Base-by-base conservation (phyloP, 2,888 invertebrate species). In the Zaprionus lineosus region DNA sequence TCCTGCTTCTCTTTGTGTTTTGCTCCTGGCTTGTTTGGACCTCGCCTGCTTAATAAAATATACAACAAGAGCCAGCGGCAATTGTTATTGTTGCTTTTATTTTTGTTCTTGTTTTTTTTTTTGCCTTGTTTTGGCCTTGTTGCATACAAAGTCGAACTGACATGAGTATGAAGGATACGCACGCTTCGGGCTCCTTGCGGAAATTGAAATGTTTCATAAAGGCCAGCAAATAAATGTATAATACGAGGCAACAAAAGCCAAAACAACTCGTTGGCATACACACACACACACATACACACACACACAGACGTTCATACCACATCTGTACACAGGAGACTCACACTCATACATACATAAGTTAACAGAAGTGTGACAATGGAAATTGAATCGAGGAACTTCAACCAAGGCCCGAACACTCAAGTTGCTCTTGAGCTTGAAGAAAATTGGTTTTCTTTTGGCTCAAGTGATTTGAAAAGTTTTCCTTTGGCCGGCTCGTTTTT, bases 131-230 rank as follows among this genome's bases (percentile, higher is more conserved):
- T 28, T 50, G 46, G 34, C 55, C 47, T 59, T 65, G 55, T 58
- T 65, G 40, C 21, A 37, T 34, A 41, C 14, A 8, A n/a, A 12
- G 24, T 19, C 50, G 41, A 26, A 28, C 52, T 37, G 52, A 33
- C 28, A 34, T 24, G 28, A 26, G 31, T 39, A 11, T 53, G 51
- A 58, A 52, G 68, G 58, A 33, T 51, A 62, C 41, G 52, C 53
- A 58, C 46, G 65, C 73, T 66, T 64, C 15, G 52, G 47, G 63
- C 46, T 40, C 51, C 60, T 63, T 60, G 44, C 74, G 82, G 84
- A 81, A 84, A 81, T 81, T 81, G 68, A 81, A 84, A 81, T 81
- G 78, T 82, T 72, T 56, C 48, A 58, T 53, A 70, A 48, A 64
- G 69, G 21, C 57, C 37, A 41, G 65, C 58, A 74, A 69, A 69